Percentiles rank a stretch among this genome's conserved stretches.
Evolutionary conservation across 2,797 vertebrate species (phyloP).

Genomic region (Rhinichthys osculus): DNA sequence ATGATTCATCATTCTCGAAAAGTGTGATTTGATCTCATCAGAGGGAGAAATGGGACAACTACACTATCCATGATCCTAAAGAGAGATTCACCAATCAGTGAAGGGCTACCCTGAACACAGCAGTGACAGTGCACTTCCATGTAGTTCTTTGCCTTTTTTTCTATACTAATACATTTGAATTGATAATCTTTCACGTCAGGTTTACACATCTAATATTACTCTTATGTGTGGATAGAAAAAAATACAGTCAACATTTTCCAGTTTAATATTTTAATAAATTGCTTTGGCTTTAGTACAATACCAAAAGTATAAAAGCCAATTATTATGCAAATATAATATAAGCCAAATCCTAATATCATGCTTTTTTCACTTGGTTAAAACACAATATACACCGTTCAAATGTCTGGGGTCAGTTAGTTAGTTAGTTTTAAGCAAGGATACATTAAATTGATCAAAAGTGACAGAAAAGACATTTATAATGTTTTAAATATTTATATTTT

Average conservation of each 20-base stretch:
- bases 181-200: background rate
- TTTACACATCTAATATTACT: background rate
- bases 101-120: background rate
- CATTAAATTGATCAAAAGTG: no score
- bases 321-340: no score
- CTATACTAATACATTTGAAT: background rate
- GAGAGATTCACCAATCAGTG: background rate
- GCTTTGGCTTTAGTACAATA: background rate
- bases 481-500: no score
- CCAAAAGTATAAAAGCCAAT: no score
- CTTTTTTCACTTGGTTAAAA: no score
- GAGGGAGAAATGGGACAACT: background rate
- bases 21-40: slow-evolving; percentile 1
- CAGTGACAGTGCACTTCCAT: background rate
- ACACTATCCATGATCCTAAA: background rate
- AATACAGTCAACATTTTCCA: background rate
- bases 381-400: no score
- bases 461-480: no score
- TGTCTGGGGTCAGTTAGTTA: background rate
- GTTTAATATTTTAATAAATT: background rate
- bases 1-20: slow-evolving; percentile 18
- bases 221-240: background rate
- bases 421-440: background rate
- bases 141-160: no score
- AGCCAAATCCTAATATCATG: no score